Evolutionary conservation across 2,797 vertebrate genomes (phyloP).

Genomic region (Gobionotothen gibberifrons): DNA sequence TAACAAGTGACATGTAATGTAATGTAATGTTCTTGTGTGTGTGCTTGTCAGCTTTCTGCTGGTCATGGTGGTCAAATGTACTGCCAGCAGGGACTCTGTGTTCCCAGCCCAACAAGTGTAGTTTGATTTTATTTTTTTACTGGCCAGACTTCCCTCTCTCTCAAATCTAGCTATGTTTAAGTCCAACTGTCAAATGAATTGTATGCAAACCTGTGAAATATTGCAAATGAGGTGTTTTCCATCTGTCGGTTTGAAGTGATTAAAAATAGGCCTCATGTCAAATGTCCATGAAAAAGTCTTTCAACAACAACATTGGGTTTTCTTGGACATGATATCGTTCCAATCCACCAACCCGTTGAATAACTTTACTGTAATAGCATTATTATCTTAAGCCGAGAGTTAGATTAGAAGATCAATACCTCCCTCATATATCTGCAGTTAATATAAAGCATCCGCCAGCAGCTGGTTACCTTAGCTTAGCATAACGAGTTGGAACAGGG

Average conservation of each 20-base stretch:
- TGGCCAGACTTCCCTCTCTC: background rate
- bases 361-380: background rate
- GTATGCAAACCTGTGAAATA: constrained; percentile 35
- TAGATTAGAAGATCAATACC: background rate
- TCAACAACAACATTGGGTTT: constrained; percentile 2
- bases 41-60: constrained; percentile 8
- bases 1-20: no score
- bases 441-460: constrained; percentile 6
- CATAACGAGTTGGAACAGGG: background rate
- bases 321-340: background rate
- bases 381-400: background rate
- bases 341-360: background rate
- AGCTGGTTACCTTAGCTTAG: background rate
- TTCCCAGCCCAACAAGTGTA: constrained; percentile 33
- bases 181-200: constrained; percentile 42
- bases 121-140: constrained; percentile 1
- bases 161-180: constrained; percentile 24
- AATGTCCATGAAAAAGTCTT: background rate
- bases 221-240: constrained; percentile 21
- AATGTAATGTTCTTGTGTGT: background rate
- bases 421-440: background rate
- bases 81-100: constrained; percentile 39
- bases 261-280: constrained; percentile 15
- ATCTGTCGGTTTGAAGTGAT: constrained; percentile 8
- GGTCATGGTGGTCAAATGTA: constrained; percentile 33